Base-by-base conservation (phyloP, 2,113 vertebrate genomes). In the Catharus fuscescens region DNA sequence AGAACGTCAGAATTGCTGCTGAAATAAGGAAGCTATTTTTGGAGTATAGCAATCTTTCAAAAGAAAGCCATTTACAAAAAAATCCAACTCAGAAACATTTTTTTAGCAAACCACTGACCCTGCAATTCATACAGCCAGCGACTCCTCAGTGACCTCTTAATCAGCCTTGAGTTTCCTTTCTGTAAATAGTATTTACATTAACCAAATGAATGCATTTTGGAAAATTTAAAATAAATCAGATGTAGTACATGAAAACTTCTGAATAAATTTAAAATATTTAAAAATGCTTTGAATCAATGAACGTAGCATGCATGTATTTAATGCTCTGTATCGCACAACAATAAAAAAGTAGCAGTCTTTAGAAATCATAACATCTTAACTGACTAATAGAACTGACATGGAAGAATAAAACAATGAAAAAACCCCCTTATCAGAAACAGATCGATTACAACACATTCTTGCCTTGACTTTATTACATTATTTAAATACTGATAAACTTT, bases 1-100 rank as follows among this genome's bases (percentile, higher is more conserved):
- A 94, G 70, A 94, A 96, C 70, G 12, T 73, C 79, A 95, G 87
- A 95, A 92, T 80, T 95, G 83, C 18, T 80, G 21, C 71, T 95
- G 74, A 96, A 95, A 95, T 67, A 47, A 83, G 61, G 82, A 92
- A 93, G 26, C 13, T 10, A 45, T 77, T 95, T 95, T 93, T 60
- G 71, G 73, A 94, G 93, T 57, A 93, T 2, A 42, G 84, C 34
- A 90, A 44, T 42, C 32, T 62, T 83, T 56, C 44, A 88, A 93
- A 91, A 93, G 34, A 79, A 81, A 95, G 29, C 36, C 56, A 85
- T 92, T 90, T 86, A 80, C 26, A 62, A 65, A 81, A 95, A 95
- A 34, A 44, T 53, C 9, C 56, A 70, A 47, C 1, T 19, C 44
- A 50, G 19, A 74, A 61, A 61, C 18, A 11, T 72, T 69, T 77